Base-by-base conservation (phyloP, 2,797 vertebrate genomes). In the Catamblyrhynchus diadema region DNA sequence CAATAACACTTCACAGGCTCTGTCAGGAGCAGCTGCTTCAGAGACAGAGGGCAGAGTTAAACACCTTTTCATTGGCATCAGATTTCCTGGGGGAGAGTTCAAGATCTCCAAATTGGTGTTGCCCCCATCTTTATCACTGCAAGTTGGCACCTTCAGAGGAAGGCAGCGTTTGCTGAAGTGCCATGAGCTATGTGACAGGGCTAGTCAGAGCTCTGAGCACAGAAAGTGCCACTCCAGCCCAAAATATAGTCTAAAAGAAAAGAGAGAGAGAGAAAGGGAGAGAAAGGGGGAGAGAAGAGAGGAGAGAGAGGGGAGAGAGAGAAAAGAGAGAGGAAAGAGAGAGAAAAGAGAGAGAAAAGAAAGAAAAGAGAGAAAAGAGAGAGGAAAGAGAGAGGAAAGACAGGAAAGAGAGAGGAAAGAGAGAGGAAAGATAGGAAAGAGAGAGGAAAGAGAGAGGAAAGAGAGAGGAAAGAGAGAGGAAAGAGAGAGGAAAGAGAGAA, bases 281-380 rank as follows among this genome's bases (percentile, higher is more conserved):
- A 30, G 28, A 50, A 12, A 4, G 20, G 3, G 21, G 3, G 18
- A 30, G 28, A 30, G 50, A 30, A 11, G 27, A 50, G 16, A 18
- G 6, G 2, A 4, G 9, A 10, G 16, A 28, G 48, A 50, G 8
- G 6, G 1, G 14, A 8, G 7, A 12, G 28, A 51, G 50, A 30
- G 7, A 4, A 2, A 7, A 19, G 7, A 30, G 11, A 20, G 30
- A 9, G 4, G 6, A 8, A 1, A 32, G 5, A 5, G 15, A 17
- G 9, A 19, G 10, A 4, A 5, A 4, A 30, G 11, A 17, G 28
- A 51, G 24, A 14, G 28, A 12, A 17, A 27, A 16, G 24, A 48
- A 2, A 25, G 8, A 12, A 39, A 14, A 14, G 8, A 15, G 8
- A 48, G 25, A 18, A 5, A 2, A 25, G 2, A 5, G 9, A 50